Evolutionary conservation across 2,888 invertebrate species (phyloP), one percentile per base, ranked within the genome.

Genomic region (Dasysyrphus tricinctus): DNA sequence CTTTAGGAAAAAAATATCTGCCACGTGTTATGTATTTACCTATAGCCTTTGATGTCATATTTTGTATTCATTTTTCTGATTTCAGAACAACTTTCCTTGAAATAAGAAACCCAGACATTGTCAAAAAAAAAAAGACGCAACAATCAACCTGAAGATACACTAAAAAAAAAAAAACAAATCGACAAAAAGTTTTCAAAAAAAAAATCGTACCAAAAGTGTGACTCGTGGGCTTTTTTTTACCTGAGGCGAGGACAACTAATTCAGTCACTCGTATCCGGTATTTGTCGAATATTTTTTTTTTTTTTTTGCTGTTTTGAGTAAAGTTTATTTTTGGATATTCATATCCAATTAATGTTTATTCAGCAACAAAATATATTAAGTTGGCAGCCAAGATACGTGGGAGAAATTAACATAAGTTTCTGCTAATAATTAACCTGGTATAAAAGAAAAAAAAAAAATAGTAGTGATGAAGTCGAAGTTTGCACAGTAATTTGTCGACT

Each of bases 301-400:
- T 29, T 29, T 63, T 11, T 42, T 8, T 29, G 8, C 14, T 1
- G 0, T 42, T 0, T 5, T 11, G 4, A 9, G 42, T 16, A 42
- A 12, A 51, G 67, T 79, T 83, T 83, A 79, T 83, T 83, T 83
- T 83, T 61, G 61, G 73, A 79, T 72, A 70, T 78, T 67, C 56
- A 61, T 72, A 70, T 79, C 69, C 49, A 74, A 59, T 82, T 77
- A 47, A 51, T 77, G 57, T 82, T 77, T 82, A 51, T 59, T 73
- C 44, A 77, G 49, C 70, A 72, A 77, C 14, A 63, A 24, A 34
- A 65, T 16, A 42, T 24, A 63, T 76, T 44, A 69, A 80, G 32
- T 54, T 69, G 54, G 51, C 44, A 65, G 57, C 65, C 7, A 19
- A 51, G 19, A 57, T 47, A 57, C 37, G 56, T 67, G 63, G 65